Percentiles rank a stretch among this genome's conserved stretches.
phyloP scores from a whole-genome alignment of 2,113 vertebrate genomes.

The Phocoena sinus region DNA sequence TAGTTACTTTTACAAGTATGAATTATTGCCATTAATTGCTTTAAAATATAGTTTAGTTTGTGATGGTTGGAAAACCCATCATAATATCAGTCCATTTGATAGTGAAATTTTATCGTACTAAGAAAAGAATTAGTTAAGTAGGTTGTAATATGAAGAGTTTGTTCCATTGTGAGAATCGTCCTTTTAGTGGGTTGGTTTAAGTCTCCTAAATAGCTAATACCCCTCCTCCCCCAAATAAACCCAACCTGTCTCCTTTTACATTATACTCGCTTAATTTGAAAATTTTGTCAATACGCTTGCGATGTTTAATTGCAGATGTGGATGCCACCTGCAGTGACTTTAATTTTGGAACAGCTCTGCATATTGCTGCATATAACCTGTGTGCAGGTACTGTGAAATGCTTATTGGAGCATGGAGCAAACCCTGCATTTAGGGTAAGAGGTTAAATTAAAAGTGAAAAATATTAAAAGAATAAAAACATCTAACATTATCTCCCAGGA shows the following conservation, averaged over 20 bases:
- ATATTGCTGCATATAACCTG: conserved; percentile 95
- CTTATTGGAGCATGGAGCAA: conserved; percentile 94
- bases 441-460: background rate
- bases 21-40: background rate
- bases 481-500: background rate
- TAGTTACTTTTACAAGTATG: background rate
- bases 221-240: background rate
- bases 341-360: conserved; percentile 96
- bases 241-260: background rate
- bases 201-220: background rate
- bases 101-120: background rate
- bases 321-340: conserved; percentile 98
- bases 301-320: conserved; percentile 87
- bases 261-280: background rate
- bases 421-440: conserved; percentile 95
- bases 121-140: background rate
- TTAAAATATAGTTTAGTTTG: background rate
- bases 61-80: background rate
- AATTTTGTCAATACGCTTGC: background rate
- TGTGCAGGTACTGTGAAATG: conserved; percentile 91
- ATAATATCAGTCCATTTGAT: background rate
- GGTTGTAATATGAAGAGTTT: background rate
- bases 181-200: background rate
- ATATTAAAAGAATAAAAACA: background rate
- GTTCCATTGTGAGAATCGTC: background rate